Evolutionary conservation across 1,140 invertebrate species (phyloP).

Genomic region (Radopholus similis): DNA sequence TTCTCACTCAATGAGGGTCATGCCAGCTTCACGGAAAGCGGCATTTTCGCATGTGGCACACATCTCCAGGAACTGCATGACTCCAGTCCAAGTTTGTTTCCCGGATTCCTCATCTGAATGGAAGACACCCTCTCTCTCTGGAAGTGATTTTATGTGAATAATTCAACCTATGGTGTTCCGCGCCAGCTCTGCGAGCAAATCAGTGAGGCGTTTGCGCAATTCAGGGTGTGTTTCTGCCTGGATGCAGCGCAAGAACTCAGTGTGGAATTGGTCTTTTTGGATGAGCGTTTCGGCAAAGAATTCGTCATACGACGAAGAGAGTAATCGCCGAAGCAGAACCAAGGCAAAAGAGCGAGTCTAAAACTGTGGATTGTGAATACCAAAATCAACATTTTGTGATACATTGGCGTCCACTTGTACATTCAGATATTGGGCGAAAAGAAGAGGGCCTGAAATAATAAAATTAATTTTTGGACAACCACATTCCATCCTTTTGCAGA

Average conservation of each 20-base stretch:
- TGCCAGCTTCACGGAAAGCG: constrained; percentile 82
- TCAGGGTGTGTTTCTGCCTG: constrained; percentile 72
- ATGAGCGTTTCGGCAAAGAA: constrained; percentile 74
- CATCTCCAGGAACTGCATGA: constrained; percentile 90
- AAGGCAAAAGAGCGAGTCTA: constrained; percentile 76
- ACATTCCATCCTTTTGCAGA: no score
- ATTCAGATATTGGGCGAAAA: constrained; percentile 54
- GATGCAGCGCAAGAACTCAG: constrained; percentile 77
- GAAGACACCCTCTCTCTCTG: constrained; percentile 8
- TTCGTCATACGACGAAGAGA: constrained; percentile 82
- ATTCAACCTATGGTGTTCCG: constrained; percentile 76
- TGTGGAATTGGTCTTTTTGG: constrained; percentile 78
- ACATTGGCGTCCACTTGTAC: constrained; percentile 34
- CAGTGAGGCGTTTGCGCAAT: constrained; percentile 84
- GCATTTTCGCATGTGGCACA: constrained; percentile 78
- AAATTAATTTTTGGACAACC: neutral
- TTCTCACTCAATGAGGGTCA: constrained; percentile 84
- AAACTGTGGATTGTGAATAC: constrained; percentile 13
- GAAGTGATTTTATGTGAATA: constrained; percentile 8
- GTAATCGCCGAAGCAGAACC: constrained; percentile 80
- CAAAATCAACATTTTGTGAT: neutral
- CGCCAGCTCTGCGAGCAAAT: constrained; percentile 86
- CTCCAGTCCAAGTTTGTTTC: constrained; percentile 92
- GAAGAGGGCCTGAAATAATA: constrained; percentile 33
- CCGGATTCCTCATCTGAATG: constrained; percentile 77